A percentile compares a stretch with the other conserved stretches of the same genome.
Evolutionary conservation across 2,888 invertebrate genomes (phyloP).

Genomic region (Aradus depressus): DNA sequence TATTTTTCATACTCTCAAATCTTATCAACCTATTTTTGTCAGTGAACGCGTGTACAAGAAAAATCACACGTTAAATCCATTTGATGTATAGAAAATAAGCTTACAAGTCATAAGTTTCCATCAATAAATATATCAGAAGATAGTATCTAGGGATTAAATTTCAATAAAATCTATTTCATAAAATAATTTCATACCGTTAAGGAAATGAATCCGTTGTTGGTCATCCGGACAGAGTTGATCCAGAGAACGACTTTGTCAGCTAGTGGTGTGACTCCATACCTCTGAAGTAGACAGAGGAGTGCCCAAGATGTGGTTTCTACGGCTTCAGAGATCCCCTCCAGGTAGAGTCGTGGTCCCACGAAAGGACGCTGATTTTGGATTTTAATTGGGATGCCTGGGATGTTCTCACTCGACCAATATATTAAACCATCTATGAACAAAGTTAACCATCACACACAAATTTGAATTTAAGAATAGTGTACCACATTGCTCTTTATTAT

Average conservation of each 20-base stretch:
- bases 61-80: too few species aligned
- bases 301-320: constrained; percentile 45
- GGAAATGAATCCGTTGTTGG: constrained; percentile 38
- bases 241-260: constrained; percentile 38
- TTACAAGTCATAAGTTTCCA: too few species aligned
- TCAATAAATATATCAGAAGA: not conserved
- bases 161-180: not conserved
- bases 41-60: not conserved
- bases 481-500: not conserved
- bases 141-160: not conserved
- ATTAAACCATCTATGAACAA: constrained; percentile 35
- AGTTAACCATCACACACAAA: not conserved
- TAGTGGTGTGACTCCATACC: constrained; percentile 36
- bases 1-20: not conserved
- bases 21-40: not conserved
- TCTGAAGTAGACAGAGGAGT: constrained; percentile 39
- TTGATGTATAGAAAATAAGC: not conserved
- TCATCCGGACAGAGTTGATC: constrained; percentile 38
- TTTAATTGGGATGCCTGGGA: constrained; percentile 33
- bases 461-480: not conserved
- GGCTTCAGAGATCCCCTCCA: constrained; percentile 40
- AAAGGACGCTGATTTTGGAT: constrained; percentile 39
- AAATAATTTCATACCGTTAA: constrained; percentile 34
- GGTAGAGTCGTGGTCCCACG: constrained; percentile 37
- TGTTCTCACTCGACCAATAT: constrained; percentile 37